phyloP scores from a whole-genome alignment of 2,797 vertebrate genomes.

The Falco concolor region DNA sequence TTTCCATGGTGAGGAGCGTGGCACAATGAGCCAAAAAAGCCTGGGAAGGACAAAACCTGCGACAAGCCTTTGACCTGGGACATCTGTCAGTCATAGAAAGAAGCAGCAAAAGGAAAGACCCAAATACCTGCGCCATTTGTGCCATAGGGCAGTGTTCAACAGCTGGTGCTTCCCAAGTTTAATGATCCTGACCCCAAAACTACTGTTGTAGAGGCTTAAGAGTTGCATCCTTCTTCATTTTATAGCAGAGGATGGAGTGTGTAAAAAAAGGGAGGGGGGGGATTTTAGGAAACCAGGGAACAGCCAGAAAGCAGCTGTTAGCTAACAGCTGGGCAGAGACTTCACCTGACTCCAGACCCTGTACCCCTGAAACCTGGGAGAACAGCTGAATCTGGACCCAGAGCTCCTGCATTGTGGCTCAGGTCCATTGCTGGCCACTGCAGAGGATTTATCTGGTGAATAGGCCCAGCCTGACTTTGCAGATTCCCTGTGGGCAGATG shows the following conservation, averaged over 20 bases:
- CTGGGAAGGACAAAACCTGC: neutral
- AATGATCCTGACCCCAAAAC: neutral
- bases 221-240: neutral
- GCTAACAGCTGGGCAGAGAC: neutral
- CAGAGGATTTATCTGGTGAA: neutral
- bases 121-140: neutral
- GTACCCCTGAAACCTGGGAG: neutral
- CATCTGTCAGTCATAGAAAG: fast-evolving
- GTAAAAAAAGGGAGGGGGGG: neutral
- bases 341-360: neutral
- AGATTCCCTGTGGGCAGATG: neutral
- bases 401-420: neutral
- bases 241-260: neutral
- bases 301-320: neutral
- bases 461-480: neutral
- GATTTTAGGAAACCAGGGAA: neutral
- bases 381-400: neutral
- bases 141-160: neutral
- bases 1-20: neutral
- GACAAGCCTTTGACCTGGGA: neutral
- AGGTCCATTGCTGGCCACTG: neutral
- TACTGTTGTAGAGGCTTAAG: neutral
- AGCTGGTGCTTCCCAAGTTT: neutral
- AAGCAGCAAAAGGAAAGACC: neutral
- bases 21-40: neutral